Base-by-base conservation (phyloP, 2,797 vertebrate genomes). In the Megaceryle alcyon region DNA sequence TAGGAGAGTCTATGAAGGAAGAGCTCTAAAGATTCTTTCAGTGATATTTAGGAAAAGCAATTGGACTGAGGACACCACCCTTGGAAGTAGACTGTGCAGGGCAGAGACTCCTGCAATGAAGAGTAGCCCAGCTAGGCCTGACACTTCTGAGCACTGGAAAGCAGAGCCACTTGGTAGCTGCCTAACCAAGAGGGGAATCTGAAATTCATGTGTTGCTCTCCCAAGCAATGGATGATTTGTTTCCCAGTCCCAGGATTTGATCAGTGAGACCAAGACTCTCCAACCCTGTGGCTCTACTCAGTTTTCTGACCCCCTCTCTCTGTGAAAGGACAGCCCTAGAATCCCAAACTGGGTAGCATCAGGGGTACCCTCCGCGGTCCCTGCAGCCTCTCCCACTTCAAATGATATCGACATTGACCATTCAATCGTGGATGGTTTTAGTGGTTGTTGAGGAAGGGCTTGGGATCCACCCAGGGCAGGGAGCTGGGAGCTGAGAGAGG, bases 31-130 rank as follows among this genome's bases (percentile, higher is more conserved):
- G 71, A 69, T 37, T 15, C 19, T 69, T 89, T 75, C 43, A 66
- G 5, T 0, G 4, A n/a, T 0, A 0, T 66, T 66, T 72, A 10
- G 33, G 51, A 61, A 29, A 51, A 4, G 7, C 13, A 1, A 0
- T 12, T 80, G 51, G 8, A 18, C 31, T 64, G n/a, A 54, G 31
- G 10, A 70, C 15, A 64, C 14, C 17, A 12, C 19, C 15, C 25
- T n/a, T 21, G 28, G 26, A 9, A 76, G 33, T 49, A 84, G 43
- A 70, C 4, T 20, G 16, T 7, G 14, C 33, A 35, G 49, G 57
- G 48, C 53, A 84, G 49, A 90, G 28, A 76, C 2, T 3, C 3
- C 20, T n/a, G 9, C 1, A 2, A 23, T 10, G 51, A 78, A 68
- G 33, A 88, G 25, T 2, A 60, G 6, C 9, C 28, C 28, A 26